A percentile compares a stretch with the other conserved stretches of the same genome.
phyloP scores from a whole-genome alignment of 2,888 invertebrate genomes.

The Phyllotreta cruciferae region DNA sequence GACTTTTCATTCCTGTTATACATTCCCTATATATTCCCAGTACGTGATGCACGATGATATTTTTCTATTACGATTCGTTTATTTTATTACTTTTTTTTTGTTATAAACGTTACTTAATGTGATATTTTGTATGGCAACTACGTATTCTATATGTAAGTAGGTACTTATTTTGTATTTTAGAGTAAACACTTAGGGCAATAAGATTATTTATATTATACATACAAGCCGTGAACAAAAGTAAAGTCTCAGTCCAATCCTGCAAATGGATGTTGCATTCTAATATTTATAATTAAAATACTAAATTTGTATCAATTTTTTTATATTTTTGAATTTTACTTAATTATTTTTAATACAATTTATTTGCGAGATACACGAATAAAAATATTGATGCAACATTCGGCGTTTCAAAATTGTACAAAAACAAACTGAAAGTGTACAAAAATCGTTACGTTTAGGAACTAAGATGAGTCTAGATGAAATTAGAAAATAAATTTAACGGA shows the following conservation, averaged over 20 bases:
- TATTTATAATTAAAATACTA: constrained; percentile 25
- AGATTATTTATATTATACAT: constrained; percentile 28
- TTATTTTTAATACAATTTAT: neutral
- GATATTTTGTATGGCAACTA: constrained; percentile 40
- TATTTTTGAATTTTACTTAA: neutral
- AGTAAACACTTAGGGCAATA: constrained; percentile 31
- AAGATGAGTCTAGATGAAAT: constrained; percentile 22
- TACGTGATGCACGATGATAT: constrained; percentile 40
- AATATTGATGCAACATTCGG: neutral
- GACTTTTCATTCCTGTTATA: constrained; percentile 17
- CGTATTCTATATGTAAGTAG: constrained; percentile 19
- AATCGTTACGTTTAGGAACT: constrained; percentile 27
- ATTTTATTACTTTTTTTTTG: constrained; percentile 27
- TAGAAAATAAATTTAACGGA: constrained; percentile 4
- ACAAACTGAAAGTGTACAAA: constrained; percentile 41
- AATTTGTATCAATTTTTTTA: constrained; percentile 4
- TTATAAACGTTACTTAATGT: constrained; percentile 36
- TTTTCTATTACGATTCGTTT: constrained; percentile 34
- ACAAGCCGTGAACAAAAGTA: constrained; percentile 36
- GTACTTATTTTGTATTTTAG: constrained; percentile 37
- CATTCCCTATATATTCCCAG: constrained; percentile 11
- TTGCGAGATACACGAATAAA: neutral
- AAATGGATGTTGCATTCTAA: constrained; percentile 16
- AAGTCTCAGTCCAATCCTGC: constrained; percentile 30
- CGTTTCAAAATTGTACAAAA: constrained; percentile 33